A percentile compares a stretch with the other conserved stretches of the same genome.
Conservation (phyloP, 2,113 vertebrate species). For the Bubo bubo region DNA sequence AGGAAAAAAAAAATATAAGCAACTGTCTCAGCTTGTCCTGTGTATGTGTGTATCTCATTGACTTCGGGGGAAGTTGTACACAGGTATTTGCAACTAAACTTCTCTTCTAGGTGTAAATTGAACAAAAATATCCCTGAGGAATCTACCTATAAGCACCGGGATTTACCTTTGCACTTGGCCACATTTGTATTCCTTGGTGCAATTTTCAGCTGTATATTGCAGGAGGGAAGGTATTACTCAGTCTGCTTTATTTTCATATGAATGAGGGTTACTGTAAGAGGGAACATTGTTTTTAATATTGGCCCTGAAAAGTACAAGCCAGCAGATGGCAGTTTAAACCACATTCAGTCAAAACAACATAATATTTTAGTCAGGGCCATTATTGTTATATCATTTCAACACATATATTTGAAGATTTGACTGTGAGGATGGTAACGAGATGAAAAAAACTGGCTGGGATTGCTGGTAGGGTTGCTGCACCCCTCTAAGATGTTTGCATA, state of each 20-base stretch:
- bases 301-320: conserved; percentile 53
- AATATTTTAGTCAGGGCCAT: conserved; percentile 35
- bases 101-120: not conserved
- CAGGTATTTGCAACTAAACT: not conserved
- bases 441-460: not conserved
- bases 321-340: conserved; percentile 73
- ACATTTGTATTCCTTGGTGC: not conserved
- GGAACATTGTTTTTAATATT: conserved; percentile 43
- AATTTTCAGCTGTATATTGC: not conserved
- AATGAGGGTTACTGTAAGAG: conserved; percentile 38
- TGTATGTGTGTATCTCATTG: not conserved
- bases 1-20: not conserved
- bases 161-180: not conserved
- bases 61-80: not conserved
- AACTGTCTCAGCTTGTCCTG: not conserved
- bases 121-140: conserved; percentile 36
- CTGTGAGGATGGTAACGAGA: not conserved
- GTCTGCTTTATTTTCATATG: conserved; percentile 40
- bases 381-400: conserved; percentile 19
- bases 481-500: fast-evolving
- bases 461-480: not conserved
- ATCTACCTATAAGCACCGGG: not conserved
- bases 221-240: conserved; percentile 4
- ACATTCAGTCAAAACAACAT: conserved; percentile 56
- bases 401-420: not conserved